A percentile compares a stretch with the other conserved stretches of the same genome.
Evolutionary conservation across 2,888 invertebrate species (phyloP).

Genomic region (Nymphalis urticae): DNA sequence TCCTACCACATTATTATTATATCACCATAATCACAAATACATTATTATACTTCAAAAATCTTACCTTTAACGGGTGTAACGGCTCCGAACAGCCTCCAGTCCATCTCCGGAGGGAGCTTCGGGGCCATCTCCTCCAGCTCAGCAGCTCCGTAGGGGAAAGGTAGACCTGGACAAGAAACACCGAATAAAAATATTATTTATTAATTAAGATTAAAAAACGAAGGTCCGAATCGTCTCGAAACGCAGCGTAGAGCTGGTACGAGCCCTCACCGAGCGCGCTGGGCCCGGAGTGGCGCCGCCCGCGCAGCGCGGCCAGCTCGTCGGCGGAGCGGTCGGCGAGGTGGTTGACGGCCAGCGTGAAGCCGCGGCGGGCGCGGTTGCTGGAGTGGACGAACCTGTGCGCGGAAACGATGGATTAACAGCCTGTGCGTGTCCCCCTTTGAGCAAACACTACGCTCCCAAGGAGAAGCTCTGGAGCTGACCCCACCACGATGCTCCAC

Average conservation of each 20-base stretch:
- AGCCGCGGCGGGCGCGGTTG: constrained; percentile 89
- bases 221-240: no score
- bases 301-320: constrained; percentile 89
- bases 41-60: not conserved
- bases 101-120: constrained; percentile 87
- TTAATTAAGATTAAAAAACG: no score
- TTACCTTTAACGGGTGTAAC: constrained; percentile 96
- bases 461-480: no score
- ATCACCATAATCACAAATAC: no score
- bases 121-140: constrained; percentile 65
- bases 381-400: constrained; percentile 88
- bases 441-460: not conserved
- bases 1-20: no score
- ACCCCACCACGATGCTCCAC: no score
- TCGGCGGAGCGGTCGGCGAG: constrained; percentile 90
- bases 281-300: constrained; percentile 83
- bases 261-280: constrained; percentile 52
- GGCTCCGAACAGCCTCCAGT: constrained; percentile 96
- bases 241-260: no score
- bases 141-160: constrained; percentile 87
- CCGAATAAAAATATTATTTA: no score
- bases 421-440: no score
- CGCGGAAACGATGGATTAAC: not conserved
- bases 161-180: constrained; percentile 78
- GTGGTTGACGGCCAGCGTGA: constrained; percentile 91